Evolutionary conservation across 2,797 vertebrate genomes (phyloP), one percentile per base, ranked within the genome.

Genomic region (Pseudochromis fuscus): DNA sequence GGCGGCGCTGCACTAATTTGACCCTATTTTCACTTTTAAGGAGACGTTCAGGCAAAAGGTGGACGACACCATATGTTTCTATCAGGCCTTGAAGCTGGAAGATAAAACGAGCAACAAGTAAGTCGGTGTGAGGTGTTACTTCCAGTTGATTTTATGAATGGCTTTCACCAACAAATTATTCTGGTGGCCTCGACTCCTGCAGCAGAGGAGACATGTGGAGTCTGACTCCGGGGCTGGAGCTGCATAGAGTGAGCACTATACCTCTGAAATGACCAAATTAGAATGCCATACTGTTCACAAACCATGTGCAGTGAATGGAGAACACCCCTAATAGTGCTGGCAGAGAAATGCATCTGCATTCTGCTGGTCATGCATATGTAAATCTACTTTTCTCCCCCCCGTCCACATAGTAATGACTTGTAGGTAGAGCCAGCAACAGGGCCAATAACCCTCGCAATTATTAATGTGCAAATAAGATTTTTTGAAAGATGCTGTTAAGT

Each of bases 311-410:
- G 67, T 82, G 89, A 91, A 90, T 91, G 85, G 81, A 88, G 87
- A 90, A 75, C 84, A 84, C 40, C 48, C 42, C 49, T 86, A 87
- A 90, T 91, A 82, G 79, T 48, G 77, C 82, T 76, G 82, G 81
- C 83, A 85, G 80, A 78, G 79, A 82, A 88, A 80, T 61, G 58
- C 82, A 88, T 90, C 88, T 89, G 88, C 87, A 89, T 91, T 90
- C 88, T 86, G 77, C 77, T 79, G 74, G 81, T 82, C 82, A 85
- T 87, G 82, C 79, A 89, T 89, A 90, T 90, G 88, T 67, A 91
- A 89, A 91, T 84, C 51, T 65, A 35, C 19, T 28, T 37, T 65
- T 52, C 3, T 12, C 11, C 45, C 21, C 37, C 63, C 51, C 27
- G 12, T 56, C 33, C 72, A 77, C 89, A 74, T 51, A 62, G 69